phyloP scores from a whole-genome alignment of 2,888 invertebrate species.

The Brenthis daphne region DNA sequence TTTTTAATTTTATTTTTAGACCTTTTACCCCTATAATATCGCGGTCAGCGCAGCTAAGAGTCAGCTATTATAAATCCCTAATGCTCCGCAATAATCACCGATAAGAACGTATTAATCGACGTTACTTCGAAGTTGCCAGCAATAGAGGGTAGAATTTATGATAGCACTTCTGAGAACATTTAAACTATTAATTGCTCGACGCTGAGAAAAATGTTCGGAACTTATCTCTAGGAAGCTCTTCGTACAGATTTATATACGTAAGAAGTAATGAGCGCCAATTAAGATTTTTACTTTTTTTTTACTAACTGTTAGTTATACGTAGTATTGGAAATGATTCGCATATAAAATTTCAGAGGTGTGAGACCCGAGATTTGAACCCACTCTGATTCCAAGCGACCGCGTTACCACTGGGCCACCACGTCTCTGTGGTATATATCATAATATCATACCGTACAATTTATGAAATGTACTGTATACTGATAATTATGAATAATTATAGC shows the following conservation, averaged over 20 bases:
- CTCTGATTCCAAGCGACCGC: too few relatives aligned
- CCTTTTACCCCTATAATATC: background rate
- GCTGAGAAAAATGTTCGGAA: slow-evolving; percentile 17
- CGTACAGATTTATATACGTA: slow-evolving; percentile 4
- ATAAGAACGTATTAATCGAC: slow-evolving; percentile 18
- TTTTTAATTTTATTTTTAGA: background rate
- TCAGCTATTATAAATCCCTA: slow-evolving; percentile 6
- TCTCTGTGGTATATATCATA: too few relatives aligned
- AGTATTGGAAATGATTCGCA: too few relatives aligned
- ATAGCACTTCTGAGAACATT: slow-evolving; percentile 20
- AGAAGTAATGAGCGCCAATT: too few relatives aligned
- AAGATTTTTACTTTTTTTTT: too few relatives aligned
- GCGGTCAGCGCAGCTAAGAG: background rate
- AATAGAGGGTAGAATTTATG: slow-evolving; percentile 13
- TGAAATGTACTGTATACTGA: too few relatives aligned
- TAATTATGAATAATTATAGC: too few relatives aligned
- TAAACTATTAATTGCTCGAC: slow-evolving; percentile 22
- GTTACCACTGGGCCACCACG: too few relatives aligned
- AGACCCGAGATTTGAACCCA: too few relatives aligned
- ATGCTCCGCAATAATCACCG: slow-evolving; percentile 12
- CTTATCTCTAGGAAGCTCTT: slow-evolving; percentile 11
- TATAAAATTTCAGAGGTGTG: too few relatives aligned
- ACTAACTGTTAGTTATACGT: too few relatives aligned
- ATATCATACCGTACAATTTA: too few relatives aligned
- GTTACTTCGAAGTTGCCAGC: background rate